Base-by-base conservation (phyloP, 2,888 invertebrate genomes). In the Drosophila stalkeri region DNA sequence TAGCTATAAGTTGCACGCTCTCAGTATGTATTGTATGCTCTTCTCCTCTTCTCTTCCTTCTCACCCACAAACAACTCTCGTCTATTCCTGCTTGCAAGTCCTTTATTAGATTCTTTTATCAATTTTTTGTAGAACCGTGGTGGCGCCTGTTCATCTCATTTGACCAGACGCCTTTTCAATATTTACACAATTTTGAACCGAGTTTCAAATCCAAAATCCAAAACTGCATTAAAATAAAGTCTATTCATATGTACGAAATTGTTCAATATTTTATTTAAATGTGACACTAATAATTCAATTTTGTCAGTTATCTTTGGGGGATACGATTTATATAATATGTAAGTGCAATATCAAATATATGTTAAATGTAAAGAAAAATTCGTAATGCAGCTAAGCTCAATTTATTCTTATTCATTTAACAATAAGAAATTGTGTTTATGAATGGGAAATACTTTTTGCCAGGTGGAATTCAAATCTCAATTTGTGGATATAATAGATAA, bases 11-110 rank as follows among this genome's bases (percentile, higher is more conserved):
- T 80, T 77, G 72, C 69, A 77, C 77, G 77, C 77, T 86, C 82
- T 85, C 82, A 89, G 84, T 81, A 85, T 86, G 72, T 89, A 83
- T 79, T 86, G 84, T 81, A 71, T 83, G 65, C 83, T 81, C 65
- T 60, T 35, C 52, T 51, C 51, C 33, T 6, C 41, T 39, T 16
- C 37, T 16, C 2, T 16, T 7, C 39, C n/a, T 3, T 14, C 41
- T 39, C 7, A 1, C 16, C 41, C 41, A 41, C 3, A 64, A 64
- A 57, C 52, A 56, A 54, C 35, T 62, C 55, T 69, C 68, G 52
- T 69, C 64, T 57, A 43, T 16, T 61, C 68, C 72, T 20, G 64
- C 62, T 75, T 81, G 23, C 72, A 49, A 41, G 52, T 47, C 67
- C 61, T 35, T 67, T 20, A 46, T 54, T 79, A 75, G 72, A 64